These are phyloP conservation scores for Stramonita haemastoma DNA, from an alignment of 2,888 invertebrate genomes.

Conservation along the genomic window DNA sequence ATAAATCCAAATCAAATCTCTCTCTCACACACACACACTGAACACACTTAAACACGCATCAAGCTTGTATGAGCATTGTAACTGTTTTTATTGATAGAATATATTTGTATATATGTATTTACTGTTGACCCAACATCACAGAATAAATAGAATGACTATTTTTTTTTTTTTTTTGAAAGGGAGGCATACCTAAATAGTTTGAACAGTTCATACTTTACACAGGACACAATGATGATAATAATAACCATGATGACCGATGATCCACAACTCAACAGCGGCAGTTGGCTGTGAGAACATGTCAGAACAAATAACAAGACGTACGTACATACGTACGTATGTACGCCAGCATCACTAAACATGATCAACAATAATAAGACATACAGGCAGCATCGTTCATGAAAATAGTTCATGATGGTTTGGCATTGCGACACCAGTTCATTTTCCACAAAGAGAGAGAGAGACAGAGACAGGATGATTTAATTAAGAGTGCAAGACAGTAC, in stretches of 20 bases:
- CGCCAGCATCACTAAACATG: constrained; percentile 24
- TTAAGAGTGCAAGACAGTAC: too few species aligned
- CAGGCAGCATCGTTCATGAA: neutral
- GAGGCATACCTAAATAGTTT: constrained; percentile 40
- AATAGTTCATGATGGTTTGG: constrained; percentile 14
- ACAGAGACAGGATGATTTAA: too few species aligned
- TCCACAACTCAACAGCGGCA: neutral
- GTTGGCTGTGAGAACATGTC: neutral
- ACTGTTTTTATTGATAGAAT: constrained; percentile 68
- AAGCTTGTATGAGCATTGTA: constrained; percentile 37
- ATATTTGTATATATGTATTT: constrained; percentile 60
- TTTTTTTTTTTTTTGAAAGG: constrained; percentile 35
- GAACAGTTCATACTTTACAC: constrained; percentile 39
- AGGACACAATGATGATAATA: constrained; percentile 32
- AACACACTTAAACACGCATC: neutral
- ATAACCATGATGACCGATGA: constrained; percentile 15
- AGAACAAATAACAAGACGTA: constrained; percentile 8
- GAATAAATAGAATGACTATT: constrained; percentile 53
- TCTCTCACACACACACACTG: neutral
- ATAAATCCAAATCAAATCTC: too few species aligned
- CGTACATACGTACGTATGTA: too few species aligned
- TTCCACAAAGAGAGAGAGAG: neutral
- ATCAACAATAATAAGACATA: neutral
- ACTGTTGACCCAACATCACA: constrained; percentile 64
- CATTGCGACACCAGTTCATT: constrained; percentile 24